Percentiles rank a stretch among this genome's conserved stretches.
These are phyloP conservation scores for Tachypleus tridentatus DNA, from an alignment of 1,140 invertebrate genomes.

Conservation along the genomic window DNA sequence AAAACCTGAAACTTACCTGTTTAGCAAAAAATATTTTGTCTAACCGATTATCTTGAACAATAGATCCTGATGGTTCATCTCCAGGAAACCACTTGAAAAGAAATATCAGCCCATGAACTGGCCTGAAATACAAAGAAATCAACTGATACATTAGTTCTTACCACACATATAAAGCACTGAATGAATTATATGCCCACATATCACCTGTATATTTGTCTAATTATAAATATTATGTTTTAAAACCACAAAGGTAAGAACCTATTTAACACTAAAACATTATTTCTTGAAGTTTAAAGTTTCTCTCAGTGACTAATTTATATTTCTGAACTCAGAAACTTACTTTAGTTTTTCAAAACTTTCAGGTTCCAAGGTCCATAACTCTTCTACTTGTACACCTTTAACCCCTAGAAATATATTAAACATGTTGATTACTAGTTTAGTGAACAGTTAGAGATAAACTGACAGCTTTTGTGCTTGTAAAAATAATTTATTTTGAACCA, in stretches of 20 bases:
- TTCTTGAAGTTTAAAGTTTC: conserved; percentile 16
- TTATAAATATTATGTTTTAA: neutral
- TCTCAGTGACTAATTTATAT: conserved; percentile 1
- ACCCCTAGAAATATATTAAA: conserved; percentile 64
- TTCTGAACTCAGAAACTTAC: conserved; percentile 41
- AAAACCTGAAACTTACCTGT: conserved; percentile 50
- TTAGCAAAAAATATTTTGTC: conserved; percentile 97
- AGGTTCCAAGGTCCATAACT: conserved; percentile 88
- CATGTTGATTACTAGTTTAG: conserved; percentile 69
- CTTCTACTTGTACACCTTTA: conserved; percentile 88
- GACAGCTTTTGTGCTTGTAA: neutral
- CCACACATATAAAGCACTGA: neutral
- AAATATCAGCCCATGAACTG: conserved; percentile 96
- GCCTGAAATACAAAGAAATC: conserved; percentile 45
- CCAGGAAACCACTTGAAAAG: conserved; percentile 95
- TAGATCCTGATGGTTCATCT: conserved; percentile 65
- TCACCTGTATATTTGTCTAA: too few relatives aligned
- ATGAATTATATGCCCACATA: neutral
- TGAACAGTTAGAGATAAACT: conserved; percentile 26
- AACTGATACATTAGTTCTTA: neutral
- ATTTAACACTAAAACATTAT: conserved; percentile 21
- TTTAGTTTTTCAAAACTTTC: conserved; percentile 78
- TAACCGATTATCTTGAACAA: conserved; percentile 67
- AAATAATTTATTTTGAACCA: too few relatives aligned
- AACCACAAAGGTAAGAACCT: conserved; percentile 9